Evolutionary conservation across 2,888 invertebrate species (phyloP).

Genomic region (Muschampia plurimacula): DNA sequence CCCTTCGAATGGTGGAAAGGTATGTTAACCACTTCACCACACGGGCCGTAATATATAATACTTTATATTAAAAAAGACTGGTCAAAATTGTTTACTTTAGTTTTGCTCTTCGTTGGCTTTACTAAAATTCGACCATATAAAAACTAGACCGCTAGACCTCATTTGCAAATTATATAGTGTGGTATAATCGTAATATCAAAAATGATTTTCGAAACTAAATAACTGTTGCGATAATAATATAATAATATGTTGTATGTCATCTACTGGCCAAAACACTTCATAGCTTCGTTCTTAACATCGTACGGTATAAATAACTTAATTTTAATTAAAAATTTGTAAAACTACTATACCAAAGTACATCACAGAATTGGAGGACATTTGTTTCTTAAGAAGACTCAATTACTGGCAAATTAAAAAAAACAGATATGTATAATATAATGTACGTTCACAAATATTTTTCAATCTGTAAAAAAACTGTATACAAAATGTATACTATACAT

Average conservation of each 20-base stretch:
- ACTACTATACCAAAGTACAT: conserved; percentile 6
- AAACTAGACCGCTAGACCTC: too few species aligned
- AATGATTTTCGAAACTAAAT: neutral
- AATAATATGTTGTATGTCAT: neutral
- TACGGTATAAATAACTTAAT: neutral
- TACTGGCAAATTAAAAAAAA: neutral
- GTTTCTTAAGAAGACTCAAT: neutral
- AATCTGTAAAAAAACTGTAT: neutral
- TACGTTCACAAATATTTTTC: neutral
- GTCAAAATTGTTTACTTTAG: too few species aligned
- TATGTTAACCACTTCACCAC: too few species aligned
- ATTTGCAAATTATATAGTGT: too few species aligned
- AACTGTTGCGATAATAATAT: neutral
- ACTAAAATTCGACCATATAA: too few species aligned
- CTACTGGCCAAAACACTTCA: neutral
- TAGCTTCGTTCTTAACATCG: neutral
- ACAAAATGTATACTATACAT: too few species aligned
- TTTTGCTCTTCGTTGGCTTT: too few species aligned
- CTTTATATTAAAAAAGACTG: too few species aligned
- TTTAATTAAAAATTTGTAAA: conserved; percentile 1
- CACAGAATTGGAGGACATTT: conserved; percentile 8
- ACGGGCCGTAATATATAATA: too few species aligned
- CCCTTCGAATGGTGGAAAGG: too few species aligned
- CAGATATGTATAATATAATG: neutral
- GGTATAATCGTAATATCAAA: too few species aligned